Evolutionary conservation across 2,113 vertebrate species (phyloP).

Genomic region (Benitochromis conjunctus): DNA sequence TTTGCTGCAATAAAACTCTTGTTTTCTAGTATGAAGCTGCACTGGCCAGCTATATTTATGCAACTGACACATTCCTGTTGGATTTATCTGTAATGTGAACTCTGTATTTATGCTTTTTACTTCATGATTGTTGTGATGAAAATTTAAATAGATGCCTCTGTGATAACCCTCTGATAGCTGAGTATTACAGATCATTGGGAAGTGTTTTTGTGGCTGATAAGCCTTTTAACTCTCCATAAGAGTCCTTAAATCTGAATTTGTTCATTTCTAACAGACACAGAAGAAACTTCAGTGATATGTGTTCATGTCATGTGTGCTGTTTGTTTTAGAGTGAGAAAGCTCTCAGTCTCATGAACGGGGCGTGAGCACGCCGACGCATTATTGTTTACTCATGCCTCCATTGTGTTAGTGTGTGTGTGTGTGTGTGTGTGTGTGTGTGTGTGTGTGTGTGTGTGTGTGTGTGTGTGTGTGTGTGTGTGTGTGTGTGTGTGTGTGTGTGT

Average conservation of each 20-base stretch:
- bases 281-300: neutral
- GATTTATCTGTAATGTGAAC: neutral
- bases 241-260: neutral
- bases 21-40: neutral
- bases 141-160: neutral
- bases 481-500: neutral
- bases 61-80: neutral
- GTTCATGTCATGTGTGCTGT: neutral
- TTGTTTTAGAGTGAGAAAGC: neutral
- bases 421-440: neutral
- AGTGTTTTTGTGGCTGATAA: neutral
- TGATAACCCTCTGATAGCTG: neutral
- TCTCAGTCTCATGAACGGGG: constrained; percentile 13
- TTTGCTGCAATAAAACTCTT: neutral
- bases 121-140: neutral
- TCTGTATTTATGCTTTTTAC: neutral
- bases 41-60: neutral
- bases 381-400: constrained; percentile 8
- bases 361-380: neutral
- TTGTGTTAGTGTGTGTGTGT: neutral
- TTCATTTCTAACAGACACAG: neutral
- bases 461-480: neutral
- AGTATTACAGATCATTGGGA: neutral
- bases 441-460: neutral
- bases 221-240: neutral